Percentiles rank a stretch among this genome's conserved stretches.
phyloP scores from a whole-genome alignment of 2,888 invertebrate genomes.

The Opisthograptis luteolata region DNA sequence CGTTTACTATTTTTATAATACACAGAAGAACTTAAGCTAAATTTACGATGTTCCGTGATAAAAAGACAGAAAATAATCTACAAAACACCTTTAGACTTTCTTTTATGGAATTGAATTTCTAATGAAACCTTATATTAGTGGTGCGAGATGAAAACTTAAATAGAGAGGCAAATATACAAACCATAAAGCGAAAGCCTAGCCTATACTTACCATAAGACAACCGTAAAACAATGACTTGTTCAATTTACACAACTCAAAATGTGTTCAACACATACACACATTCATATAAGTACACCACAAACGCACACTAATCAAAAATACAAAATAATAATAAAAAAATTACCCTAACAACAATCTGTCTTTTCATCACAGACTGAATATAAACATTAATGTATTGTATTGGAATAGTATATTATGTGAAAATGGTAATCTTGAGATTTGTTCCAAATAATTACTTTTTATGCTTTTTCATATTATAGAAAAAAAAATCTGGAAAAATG shows the following conservation, averaged over 20 bases:
- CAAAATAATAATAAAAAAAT: not conserved
- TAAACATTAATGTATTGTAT: not conserved
- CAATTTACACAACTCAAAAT: not conserved
- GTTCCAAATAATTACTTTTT: too few species aligned
- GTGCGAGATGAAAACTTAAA: not conserved
- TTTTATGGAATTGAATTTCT: not conserved
- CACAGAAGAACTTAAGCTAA: slow-evolving; percentile 4
- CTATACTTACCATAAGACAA: too few species aligned
- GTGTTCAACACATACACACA: slow-evolving; percentile 18
- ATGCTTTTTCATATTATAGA: not conserved
- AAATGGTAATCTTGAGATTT: not conserved
- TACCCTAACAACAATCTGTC: not conserved
- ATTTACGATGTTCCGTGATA: not conserved
- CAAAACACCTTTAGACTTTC: not conserved
- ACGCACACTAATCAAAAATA: not conserved
- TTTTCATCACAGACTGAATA: slow-evolving; percentile 11
- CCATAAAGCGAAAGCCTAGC: not conserved
- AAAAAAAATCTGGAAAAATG: too few species aligned
- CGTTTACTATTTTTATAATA: slow-evolving; percentile 16
- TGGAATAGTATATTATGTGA: not conserved
- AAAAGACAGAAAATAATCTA: slow-evolving; percentile 11
- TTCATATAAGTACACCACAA: not conserved
- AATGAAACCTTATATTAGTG: not conserved
- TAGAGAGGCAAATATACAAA: slow-evolving; percentile 1
- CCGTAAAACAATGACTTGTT: too few species aligned